Conservation (phyloP, 2,888 invertebrate genomes). For the Zygogramma bicolorata region DNA sequence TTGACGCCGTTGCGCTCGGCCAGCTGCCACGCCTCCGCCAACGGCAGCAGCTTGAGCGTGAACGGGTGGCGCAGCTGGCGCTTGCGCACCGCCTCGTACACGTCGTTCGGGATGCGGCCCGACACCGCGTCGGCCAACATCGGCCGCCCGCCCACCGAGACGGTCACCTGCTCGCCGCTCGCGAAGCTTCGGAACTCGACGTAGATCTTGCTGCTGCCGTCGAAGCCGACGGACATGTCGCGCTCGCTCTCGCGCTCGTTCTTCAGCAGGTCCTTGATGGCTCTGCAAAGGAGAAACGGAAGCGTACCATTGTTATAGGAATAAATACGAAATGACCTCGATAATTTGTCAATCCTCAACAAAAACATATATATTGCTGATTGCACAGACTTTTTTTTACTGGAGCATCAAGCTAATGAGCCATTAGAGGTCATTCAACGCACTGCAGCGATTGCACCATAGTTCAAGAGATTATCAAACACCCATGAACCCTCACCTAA, state of each 20-base stretch:
- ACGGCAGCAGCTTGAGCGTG: constrained; percentile 70
- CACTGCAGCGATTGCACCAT: too few species aligned
- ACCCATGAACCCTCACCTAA: too few species aligned
- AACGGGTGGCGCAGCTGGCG: constrained; percentile 71
- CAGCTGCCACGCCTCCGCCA: constrained; percentile 68
- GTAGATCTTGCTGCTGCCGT: constrained; percentile 74
- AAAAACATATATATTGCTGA: too few species aligned
- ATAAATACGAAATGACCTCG: too few species aligned
- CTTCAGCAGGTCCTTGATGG: constrained; percentile 73
- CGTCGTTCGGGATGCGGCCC: constrained; percentile 75
- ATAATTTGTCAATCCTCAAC: too few species aligned
- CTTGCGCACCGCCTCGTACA: constrained; percentile 81
- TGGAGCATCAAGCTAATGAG: too few species aligned
- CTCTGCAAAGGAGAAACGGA: too few species aligned
- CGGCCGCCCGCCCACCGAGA: constrained; percentile 58
- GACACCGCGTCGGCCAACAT: constrained; percentile 67
- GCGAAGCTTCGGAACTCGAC: constrained; percentile 71
- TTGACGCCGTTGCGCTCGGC: constrained; percentile 61
- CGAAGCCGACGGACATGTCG: constrained; percentile 69
- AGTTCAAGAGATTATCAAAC: too few species aligned
- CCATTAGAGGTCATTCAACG: too few species aligned
- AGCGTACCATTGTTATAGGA: too few species aligned
- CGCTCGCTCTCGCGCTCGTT: constrained; percentile 64
- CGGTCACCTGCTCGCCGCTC: constrained; percentile 55
- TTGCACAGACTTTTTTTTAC: too few species aligned